Conservation (phyloP, 2,113 vertebrate genomes). For the Onychostruthus taczanowskii region DNA sequence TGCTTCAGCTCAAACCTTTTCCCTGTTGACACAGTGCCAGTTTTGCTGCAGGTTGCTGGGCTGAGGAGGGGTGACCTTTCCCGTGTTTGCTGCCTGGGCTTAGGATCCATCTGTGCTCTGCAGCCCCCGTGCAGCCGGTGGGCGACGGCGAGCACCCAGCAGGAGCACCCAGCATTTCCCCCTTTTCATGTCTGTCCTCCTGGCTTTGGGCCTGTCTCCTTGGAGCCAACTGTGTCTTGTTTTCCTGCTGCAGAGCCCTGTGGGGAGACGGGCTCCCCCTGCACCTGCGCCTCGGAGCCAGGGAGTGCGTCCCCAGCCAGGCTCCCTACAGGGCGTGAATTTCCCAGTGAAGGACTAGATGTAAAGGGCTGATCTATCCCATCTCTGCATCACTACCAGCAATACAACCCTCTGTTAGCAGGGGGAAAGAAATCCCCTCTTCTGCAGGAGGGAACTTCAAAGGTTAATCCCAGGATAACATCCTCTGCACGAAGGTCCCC, state of each 20-base stretch:
- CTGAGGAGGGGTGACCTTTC: slow-evolving; percentile 26
- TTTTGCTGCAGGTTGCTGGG: not conserved
- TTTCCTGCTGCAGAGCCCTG: fast-evolving
- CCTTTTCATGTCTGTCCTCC: not conserved
- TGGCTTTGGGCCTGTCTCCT: not conserved
- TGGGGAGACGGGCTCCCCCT: not conserved
- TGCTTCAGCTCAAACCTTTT: not conserved
- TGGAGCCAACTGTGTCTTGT: fast-evolving
- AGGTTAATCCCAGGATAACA: not conserved
- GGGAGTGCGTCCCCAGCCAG: not conserved
- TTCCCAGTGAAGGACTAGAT: not conserved
- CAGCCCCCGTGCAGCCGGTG: not conserved
- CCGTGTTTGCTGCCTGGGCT: not conserved
- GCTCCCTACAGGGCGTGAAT: fast-evolving
- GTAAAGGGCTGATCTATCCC: not conserved
- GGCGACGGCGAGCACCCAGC: not conserved
- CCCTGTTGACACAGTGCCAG: not conserved
- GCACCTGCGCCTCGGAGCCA: fast-evolving
- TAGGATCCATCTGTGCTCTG: not conserved
- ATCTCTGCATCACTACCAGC: not conserved
- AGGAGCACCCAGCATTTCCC: not conserved
- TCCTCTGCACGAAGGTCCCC: not conserved
- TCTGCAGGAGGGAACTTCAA: not conserved
- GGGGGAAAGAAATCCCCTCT: not conserved
- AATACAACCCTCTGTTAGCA: not conserved